Evolutionary conservation across 2,888 invertebrate species (phyloP).

Genomic region (Celastrina argiolus): DNA sequence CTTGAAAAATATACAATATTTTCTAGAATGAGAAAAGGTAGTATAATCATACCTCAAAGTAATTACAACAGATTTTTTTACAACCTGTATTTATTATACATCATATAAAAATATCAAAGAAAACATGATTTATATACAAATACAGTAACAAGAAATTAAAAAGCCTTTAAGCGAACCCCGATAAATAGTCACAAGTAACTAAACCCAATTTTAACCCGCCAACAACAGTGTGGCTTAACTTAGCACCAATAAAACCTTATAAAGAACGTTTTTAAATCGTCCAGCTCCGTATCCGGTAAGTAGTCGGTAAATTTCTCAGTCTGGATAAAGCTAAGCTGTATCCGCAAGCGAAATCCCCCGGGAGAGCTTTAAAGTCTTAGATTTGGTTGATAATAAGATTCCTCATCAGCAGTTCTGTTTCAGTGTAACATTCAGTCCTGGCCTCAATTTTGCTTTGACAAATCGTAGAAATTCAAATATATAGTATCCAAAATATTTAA

Average conservation of each 20-base stretch:
- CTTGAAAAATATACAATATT: too few species aligned
- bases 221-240: not conserved
- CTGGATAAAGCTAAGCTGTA: constrained; percentile 7
- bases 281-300: not conserved
- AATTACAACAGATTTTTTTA: too few species aligned
- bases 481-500: too few species aligned
- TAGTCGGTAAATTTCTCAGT: constrained; percentile 9
- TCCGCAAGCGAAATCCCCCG: not conserved
- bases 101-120: too few species aligned
- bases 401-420: not conserved
- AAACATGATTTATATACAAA: not conserved
- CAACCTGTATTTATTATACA: too few species aligned
- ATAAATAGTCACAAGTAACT: not conserved
- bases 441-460: not conserved
- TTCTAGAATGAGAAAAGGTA: too few species aligned
- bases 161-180: too few species aligned
- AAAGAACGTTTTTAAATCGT: constrained; percentile 11
- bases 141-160: too few species aligned
- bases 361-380: not conserved
- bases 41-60: too few species aligned
- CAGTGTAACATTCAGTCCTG: not conserved
- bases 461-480: too few species aligned
- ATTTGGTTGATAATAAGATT: not conserved
- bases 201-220: not conserved
- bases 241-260: constrained; percentile 4